phyloP scores from a whole-genome alignment of 2,888 invertebrate genomes.

The Cerceris ruficornis region DNA sequence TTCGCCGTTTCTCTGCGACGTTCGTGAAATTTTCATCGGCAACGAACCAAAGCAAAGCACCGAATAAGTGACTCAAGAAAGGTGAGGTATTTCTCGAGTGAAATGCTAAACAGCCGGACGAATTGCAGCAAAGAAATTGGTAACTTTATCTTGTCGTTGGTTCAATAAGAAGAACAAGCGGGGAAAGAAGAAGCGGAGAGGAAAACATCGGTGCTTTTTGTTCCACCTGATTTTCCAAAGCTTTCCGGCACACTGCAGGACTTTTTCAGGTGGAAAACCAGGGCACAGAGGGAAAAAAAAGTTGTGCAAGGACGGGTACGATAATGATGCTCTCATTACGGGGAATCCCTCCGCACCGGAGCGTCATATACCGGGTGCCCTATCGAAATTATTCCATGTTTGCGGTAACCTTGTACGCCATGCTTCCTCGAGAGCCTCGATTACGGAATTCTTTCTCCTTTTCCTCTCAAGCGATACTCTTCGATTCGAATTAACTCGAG shows the following conservation, averaged over 20 bases:
- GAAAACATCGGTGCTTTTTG: background rate
- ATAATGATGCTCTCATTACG: constrained; percentile 55
- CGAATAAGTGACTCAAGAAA: background rate
- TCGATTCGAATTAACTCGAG: background rate
- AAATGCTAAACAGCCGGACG: background rate
- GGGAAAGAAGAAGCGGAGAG: background rate
- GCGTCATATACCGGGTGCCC: constrained; percentile 21
- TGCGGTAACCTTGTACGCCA: background rate
- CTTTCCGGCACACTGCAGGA: constrained; percentile 11
- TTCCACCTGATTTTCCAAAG: constrained; percentile 41
- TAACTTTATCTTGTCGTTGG: background rate
- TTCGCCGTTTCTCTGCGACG: background rate
- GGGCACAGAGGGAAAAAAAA: constrained; percentile 15
- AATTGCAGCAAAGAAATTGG: background rate
- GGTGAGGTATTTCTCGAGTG: background rate
- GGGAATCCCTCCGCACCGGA: constrained; percentile 15
- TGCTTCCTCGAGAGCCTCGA: background rate
- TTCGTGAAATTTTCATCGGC: constrained; percentile 7
- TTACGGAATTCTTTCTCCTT: background rate
- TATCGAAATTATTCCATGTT: constrained; percentile 5
- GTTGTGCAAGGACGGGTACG: constrained; percentile 37
- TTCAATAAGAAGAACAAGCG: background rate
- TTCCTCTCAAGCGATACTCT: background rate
- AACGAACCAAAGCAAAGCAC: background rate
- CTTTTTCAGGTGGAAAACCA: constrained; percentile 29